phyloP scores from a whole-genome alignment of 2,113 vertebrate species.

The Melierax canorus region DNA sequence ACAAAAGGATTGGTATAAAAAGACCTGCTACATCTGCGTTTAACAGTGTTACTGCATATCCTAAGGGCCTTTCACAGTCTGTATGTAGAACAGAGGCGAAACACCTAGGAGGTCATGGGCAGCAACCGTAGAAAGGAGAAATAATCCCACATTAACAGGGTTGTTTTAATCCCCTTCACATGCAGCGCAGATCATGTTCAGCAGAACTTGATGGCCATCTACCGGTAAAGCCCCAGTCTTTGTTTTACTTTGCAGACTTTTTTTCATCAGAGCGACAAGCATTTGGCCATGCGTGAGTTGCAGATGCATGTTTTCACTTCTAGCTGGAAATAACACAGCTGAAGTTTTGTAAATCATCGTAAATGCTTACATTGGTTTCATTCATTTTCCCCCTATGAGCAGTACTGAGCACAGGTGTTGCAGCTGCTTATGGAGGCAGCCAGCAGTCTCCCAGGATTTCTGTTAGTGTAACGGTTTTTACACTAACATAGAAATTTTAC shows the following conservation, averaged over 20 bases:
- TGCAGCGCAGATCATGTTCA: rapidly evolving
- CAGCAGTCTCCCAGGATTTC: neutral
- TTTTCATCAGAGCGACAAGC: neutral
- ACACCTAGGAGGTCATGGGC: neutral
- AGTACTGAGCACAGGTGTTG: neutral
- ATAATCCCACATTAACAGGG: neutral
- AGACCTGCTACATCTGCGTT: neutral
- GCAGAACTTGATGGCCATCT: conserved; percentile 50
- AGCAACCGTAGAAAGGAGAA: neutral
- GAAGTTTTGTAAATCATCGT: neutral
- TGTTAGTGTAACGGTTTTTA: neutral
- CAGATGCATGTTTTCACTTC: neutral
- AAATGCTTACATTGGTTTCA: neutral
- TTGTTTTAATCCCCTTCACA: neutral
- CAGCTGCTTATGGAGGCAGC: neutral
- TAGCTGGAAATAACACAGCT: neutral
- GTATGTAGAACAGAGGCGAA: neutral
- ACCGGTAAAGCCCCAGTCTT: neutral
- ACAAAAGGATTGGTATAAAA: rapidly evolving
- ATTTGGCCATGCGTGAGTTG: neutral
- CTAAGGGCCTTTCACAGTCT: neutral
- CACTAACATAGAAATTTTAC: neutral
- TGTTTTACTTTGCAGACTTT: neutral
- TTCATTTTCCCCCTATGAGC: neutral
- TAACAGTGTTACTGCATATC: neutral